Percentiles rank a stretch among this genome's conserved stretches.
phyloP scores from a whole-genome alignment of 2,888 invertebrate species.

The Drosophila ustulata region DNA sequence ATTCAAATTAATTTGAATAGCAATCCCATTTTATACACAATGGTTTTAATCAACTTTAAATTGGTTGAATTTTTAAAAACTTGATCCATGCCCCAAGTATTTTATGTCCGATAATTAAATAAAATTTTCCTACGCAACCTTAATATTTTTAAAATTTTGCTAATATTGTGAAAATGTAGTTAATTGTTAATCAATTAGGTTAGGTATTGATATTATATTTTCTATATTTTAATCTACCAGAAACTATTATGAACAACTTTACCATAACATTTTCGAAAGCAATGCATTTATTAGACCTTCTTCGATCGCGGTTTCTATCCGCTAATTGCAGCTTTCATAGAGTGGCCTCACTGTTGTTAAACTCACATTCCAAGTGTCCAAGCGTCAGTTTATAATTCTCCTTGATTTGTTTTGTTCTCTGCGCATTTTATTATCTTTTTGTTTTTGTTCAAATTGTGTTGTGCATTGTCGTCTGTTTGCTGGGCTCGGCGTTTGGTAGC shows the following conservation, averaged over 20 bases:
- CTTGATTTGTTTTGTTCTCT: slow-evolving; percentile 22
- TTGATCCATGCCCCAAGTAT: no score
- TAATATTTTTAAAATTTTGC: no score
- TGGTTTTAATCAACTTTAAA: no score
- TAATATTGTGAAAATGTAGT: no score
- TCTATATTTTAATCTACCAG: no score
- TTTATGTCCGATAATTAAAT: no score
- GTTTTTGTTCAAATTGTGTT: slow-evolving; percentile 32
- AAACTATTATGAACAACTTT: no score
- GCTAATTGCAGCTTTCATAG: slow-evolving; percentile 5
- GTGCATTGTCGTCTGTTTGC: slow-evolving; percentile 48
- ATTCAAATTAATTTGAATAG: no score
- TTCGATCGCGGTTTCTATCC: not conserved
- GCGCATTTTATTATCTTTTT: slow-evolving; percentile 17
- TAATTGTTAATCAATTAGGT: no score
- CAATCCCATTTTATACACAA: no score
- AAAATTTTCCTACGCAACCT: no score
- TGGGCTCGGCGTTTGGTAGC: slow-evolving; percentile 64
- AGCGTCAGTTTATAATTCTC: slow-evolving; percentile 66
- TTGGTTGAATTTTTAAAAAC: not conserved
- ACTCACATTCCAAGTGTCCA: slow-evolving; percentile 67
- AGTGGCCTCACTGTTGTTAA: slow-evolving; percentile 42
- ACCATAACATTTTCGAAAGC: not conserved
- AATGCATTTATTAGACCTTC: not conserved
- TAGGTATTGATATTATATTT: no score